A percentile compares a stretch with the other conserved stretches of the same genome.
These are phyloP conservation scores for Mycteria americana DNA, from an alignment of 2,797 vertebrate species.

Conservation along the genomic window DNA sequence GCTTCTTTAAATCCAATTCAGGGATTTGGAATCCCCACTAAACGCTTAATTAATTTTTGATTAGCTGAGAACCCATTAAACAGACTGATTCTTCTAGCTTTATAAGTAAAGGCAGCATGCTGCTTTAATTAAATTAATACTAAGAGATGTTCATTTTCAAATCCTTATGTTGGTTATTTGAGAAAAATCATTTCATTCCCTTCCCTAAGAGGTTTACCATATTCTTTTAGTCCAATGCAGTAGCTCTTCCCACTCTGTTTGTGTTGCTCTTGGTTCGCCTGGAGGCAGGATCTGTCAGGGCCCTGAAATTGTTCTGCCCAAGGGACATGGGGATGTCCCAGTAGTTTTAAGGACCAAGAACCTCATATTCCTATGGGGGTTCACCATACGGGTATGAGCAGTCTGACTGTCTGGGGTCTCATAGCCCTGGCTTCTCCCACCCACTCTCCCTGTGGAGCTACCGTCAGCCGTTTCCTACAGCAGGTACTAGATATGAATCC, in stretches of 20 bases:
- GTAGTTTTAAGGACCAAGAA: background rate
- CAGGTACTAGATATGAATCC: background rate
- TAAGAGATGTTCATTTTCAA: slow-evolving; percentile 75
- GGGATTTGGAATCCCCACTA: slow-evolving; percentile 77
- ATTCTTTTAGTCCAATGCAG: slow-evolving; percentile 43
- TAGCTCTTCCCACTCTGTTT: slow-evolving; percentile 46
- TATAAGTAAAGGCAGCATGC: slow-evolving; percentile 74
- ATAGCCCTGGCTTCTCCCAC: background rate
- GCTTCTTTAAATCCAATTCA: slow-evolving; percentile 75
- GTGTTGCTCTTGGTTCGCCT: background rate
- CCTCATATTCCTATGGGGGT: background rate
- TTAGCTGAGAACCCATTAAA: slow-evolving; percentile 83
- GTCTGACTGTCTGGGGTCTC: background rate
- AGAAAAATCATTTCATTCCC: slow-evolving; percentile 71
- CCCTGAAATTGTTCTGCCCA: background rate
- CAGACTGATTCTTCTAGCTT: slow-evolving; percentile 76
- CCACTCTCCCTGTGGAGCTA: background rate
- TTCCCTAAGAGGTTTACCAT: slow-evolving; percentile 73
- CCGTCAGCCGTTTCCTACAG: fast-evolving
- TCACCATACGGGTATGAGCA: background rate
- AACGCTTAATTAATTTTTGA: slow-evolving; percentile 85
- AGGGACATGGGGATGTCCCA: background rate
- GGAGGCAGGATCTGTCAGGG: background rate
- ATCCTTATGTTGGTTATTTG: slow-evolving; percentile 75
- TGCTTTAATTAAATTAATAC: slow-evolving; percentile 82